These are phyloP conservation scores for Suricata suricatta DNA, from an alignment of 2,113 vertebrate species.

Conservation along the genomic window DNA sequence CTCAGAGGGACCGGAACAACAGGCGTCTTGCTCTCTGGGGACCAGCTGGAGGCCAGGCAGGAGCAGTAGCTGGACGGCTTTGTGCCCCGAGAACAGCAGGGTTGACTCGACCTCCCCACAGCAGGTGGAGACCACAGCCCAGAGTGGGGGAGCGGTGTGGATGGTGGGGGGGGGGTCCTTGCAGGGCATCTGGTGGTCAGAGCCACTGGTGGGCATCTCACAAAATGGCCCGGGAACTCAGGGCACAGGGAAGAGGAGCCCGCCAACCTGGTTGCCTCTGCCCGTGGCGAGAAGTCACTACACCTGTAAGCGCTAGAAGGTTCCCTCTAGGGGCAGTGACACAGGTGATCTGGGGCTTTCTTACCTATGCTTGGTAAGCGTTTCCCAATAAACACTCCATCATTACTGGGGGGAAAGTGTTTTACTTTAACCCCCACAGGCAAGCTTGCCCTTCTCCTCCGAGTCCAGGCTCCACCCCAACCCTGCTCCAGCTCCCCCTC, in stretches of 20 bases:
- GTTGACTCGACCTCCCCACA: not conserved
- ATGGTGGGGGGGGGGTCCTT: not conserved
- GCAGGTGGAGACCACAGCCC: not conserved
- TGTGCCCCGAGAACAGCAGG: not conserved
- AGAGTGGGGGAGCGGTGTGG: not conserved
- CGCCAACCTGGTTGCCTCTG: not conserved
- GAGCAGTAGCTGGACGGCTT: not conserved
- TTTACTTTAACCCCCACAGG: not conserved
- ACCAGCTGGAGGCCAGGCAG: not conserved
- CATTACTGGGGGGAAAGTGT: fast-evolving
- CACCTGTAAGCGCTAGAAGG: fast-evolving
- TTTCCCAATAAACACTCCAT: not conserved
- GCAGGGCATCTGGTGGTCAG: not conserved
- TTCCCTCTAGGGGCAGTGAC: not conserved
- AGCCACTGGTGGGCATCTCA: not conserved
- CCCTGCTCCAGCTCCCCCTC: not conserved
- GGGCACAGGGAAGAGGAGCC: not conserved
- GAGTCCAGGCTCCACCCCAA: not conserved
- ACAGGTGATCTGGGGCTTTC: not conserved
- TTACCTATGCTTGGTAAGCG: not conserved
- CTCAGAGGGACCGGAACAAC: not conserved
- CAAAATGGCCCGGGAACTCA: not conserved
- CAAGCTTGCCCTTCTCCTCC: not conserved
- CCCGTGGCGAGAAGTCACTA: fast-evolving
- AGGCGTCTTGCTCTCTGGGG: not conserved